Evolutionary conservation across 2,797 vertebrate genomes (phyloP).

Genomic region (Nannoperca australis): DNA sequence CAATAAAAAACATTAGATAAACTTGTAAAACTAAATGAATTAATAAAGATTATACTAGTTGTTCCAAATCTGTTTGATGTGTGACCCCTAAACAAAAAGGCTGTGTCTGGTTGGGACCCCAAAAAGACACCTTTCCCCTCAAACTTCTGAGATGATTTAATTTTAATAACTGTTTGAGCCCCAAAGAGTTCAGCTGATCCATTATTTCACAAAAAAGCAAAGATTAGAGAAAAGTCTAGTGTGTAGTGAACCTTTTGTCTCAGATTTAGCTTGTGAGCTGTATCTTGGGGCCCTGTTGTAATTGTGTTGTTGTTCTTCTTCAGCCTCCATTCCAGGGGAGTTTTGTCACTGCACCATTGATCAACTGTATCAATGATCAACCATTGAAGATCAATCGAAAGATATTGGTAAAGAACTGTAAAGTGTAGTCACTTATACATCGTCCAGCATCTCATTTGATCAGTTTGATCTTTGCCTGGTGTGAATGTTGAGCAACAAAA

Average conservation of each 20-base stretch:
- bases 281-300: not conserved
- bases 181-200: not conserved
- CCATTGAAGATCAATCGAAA: conserved; percentile 1
- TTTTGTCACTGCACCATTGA: conserved; percentile 21
- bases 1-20: not conserved
- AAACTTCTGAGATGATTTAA: not conserved
- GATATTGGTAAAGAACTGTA: conserved; percentile 18
- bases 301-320: conserved; percentile 14
- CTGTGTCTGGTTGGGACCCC: too few species aligned
- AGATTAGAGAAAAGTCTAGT: not conserved
- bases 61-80: not conserved
- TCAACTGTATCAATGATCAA: conserved; percentile 23
- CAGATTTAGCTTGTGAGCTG: not conserved
- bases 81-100: not conserved
- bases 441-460: not conserved
- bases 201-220: not conserved
- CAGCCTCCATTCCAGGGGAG: conserved; percentile 35
- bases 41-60: not conserved
- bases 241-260: too few species aligned
- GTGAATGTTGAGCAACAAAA: not conserved
- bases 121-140: not conserved
- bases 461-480: conserved; percentile 2
- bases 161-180: not conserved
- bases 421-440: not conserved
- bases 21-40: not conserved